Base-by-base conservation (phyloP, 1,140 invertebrate species). In the Mamestra configurata region DNA sequence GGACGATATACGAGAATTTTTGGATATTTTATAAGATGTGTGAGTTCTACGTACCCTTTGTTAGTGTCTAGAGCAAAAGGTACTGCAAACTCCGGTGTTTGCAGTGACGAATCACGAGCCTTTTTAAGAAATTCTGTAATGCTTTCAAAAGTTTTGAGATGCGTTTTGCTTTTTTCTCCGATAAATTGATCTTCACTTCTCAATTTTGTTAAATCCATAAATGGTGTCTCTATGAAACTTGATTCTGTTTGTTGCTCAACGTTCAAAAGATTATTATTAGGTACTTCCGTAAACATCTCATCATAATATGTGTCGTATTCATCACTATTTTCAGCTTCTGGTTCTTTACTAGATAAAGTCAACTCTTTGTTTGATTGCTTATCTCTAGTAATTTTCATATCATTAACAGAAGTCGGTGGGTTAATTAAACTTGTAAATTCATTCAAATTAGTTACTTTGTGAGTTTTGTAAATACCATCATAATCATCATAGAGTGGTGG, bases 31-130 rank as follows among this genome's bases (percentile, higher is more conserved):
- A 73, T 18, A 43, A 73, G 53, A 40, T 73, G 35, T 40, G 35
- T 57, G n/a, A 73, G 53, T 59, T 73, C 71, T 59, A 73, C 71
- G 13, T 73, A 73, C 27, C 71, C 71, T 24, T 59, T 73, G 13
- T 43, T 43, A 73, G 31, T 35, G n/a, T 71, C 40, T 51, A 71
- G n/a, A 1, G 71, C 27, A 10, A 73, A 43, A 37, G 51, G 35
- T 20, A 73, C 15, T 1, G 31, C 18, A 57, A 73, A n/a, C 37
- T 73, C 31, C 27, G 51, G 31, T 24, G 51, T 40, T 5, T 43
- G 31, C 11, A 73, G 13, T 24, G 71, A 73, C 1, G 11, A 3
- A 22, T 73, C 51, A 15, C 31, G 71, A 8, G 51, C 51, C 18
- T 43, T 57, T 22, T 55, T 73, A 35, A 57, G n/a, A n/a, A 57